A percentile compares a stretch with the other conserved stretches of the same genome.
phyloP scores from a whole-genome alignment of 2,797 vertebrate species.

The Coregonus ussuriensis region DNA sequence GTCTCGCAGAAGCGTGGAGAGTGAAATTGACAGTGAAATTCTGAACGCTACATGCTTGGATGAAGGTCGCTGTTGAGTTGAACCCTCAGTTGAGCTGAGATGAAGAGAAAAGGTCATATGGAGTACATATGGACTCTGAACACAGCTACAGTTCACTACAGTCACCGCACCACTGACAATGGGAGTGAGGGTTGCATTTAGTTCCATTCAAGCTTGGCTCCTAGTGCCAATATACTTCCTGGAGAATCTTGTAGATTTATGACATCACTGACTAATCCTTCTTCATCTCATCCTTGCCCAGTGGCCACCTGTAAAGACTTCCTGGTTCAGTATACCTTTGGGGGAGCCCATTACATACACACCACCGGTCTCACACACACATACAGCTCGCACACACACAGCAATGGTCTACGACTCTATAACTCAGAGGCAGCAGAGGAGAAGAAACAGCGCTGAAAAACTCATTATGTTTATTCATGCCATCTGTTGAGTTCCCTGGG shows the following conservation, averaged over 20 bases:
- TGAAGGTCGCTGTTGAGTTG: conserved; percentile 9
- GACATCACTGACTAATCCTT: conserved; percentile 67
- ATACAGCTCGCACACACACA: neutral
- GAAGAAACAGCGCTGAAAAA: conserved; percentile 68
- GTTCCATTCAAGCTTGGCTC: conserved; percentile 59
- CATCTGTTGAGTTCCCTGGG: conserved; percentile 69
- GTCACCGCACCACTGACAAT: conserved; percentile 9
- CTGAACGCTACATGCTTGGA: conserved; percentile 21
- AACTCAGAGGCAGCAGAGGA: conserved; percentile 63
- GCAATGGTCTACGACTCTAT: conserved; percentile 52
- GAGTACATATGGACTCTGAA: conserved; percentile 9
- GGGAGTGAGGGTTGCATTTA: conserved; percentile 34
- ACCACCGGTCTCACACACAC: neutral
- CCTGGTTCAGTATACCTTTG: neutral
- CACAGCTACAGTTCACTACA: conserved; percentile 5
- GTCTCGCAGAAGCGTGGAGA: neutral
- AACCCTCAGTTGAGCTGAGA: conserved; percentile 5
- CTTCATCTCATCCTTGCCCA: conserved; percentile 47
- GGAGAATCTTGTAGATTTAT: conserved; percentile 62
- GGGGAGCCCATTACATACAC: neutral
- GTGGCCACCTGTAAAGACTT: conserved; percentile 53
- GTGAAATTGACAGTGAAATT: conserved; percentile 8
- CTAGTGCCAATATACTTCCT: conserved; percentile 62
- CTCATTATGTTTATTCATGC: conserved; percentile 75
- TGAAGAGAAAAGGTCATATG: neutral